Percentiles rank a stretch among this genome's conserved stretches.
Evolutionary conservation across 2,797 vertebrate genomes (phyloP).

Genomic region (Macroramphosus scolopax): DNA sequence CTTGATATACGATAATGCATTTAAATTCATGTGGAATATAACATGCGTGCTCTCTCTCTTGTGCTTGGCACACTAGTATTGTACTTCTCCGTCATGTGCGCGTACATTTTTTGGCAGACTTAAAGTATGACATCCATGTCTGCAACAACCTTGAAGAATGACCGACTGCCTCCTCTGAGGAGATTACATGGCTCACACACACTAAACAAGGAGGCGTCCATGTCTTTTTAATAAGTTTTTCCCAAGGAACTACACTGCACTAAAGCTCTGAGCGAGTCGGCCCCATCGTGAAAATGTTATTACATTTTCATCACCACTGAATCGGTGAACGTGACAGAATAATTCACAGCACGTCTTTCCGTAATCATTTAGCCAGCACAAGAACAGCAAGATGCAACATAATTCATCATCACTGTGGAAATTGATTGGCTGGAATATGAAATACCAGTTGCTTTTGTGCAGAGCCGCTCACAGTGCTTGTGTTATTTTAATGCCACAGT

Average conservation of each 20-base stretch:
- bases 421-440: constrained; percentile 2
- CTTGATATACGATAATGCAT: constrained; percentile 9
- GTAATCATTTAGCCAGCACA: constrained; percentile 11
- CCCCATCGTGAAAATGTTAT: constrained; percentile 25
- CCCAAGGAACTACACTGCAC: constrained; percentile 20
- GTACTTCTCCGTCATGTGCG: constrained; percentile 9
- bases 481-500: constrained; percentile 36
- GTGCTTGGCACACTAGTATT: background rate
- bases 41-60: constrained; percentile 6
- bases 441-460: constrained; percentile 28
- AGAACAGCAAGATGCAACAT: constrained; percentile 11
- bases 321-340: constrained; percentile 16
- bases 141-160: constrained; percentile 54
- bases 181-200: constrained; percentile 42
- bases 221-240: constrained; percentile 44
- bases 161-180: constrained; percentile 38
- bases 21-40: constrained; percentile 4
- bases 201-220: constrained; percentile 26
- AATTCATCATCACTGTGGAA: constrained; percentile 18
- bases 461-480: constrained; percentile 15
- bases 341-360: constrained; percentile 10
- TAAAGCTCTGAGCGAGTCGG: constrained; percentile 29
- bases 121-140: constrained; percentile 27
- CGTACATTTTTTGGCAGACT: too few relatives aligned
- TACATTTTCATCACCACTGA: constrained; percentile 23